Percentiles rank a stretch among this genome's conserved stretches.
Evolutionary conservation across 1,140 invertebrate species (phyloP).

Genomic region (Triops cancriformis): DNA sequence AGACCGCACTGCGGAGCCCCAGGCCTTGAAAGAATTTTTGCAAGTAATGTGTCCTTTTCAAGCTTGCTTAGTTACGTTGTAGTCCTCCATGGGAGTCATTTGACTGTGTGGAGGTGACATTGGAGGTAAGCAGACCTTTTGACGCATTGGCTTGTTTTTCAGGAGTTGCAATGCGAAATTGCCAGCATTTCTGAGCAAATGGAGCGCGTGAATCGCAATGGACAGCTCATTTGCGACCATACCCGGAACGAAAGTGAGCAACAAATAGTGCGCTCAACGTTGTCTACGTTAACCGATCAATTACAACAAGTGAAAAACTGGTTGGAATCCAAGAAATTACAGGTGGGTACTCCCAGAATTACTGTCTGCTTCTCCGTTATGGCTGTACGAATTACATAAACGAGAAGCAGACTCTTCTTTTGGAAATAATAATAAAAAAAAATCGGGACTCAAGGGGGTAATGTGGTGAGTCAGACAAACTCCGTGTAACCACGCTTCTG

Average conservation of each 20-base stretch:
- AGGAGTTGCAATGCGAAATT: slow-evolving; percentile 65
- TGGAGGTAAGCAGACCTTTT: slow-evolving; percentile 23
- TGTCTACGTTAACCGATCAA: slow-evolving; percentile 65
- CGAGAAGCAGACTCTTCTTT: too few relatives aligned
- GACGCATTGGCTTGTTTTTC: slow-evolving; percentile 31
- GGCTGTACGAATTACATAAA: too few relatives aligned
- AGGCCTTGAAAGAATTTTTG: slow-evolving; percentile 62
- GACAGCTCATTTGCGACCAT: slow-evolving; percentile 65
- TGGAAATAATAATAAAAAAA: not conserved
- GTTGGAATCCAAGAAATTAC: slow-evolving; percentile 69
- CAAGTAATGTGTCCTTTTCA: slow-evolving; percentile 36
- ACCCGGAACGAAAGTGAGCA: slow-evolving; percentile 66
- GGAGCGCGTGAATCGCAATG: slow-evolving; percentile 66
- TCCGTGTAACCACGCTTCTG: not conserved
- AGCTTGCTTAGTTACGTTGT: slow-evolving; percentile 14
- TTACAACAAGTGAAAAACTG: slow-evolving; percentile 61
- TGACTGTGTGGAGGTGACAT: slow-evolving; percentile 11
- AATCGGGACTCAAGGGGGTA: not conserved
- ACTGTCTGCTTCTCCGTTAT: too few relatives aligned
- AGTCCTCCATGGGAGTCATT: slow-evolving; percentile 18
- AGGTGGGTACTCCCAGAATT: slow-evolving; percentile 36
- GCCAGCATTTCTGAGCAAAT: slow-evolving; percentile 61
- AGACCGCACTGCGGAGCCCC: slow-evolving; percentile 66
- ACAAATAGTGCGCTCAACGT: slow-evolving; percentile 61
- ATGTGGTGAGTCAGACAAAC: not conserved